A percentile compares a stretch with the other conserved stretches of the same genome.
Evolutionary conservation across 2,113 vertebrate genomes (phyloP).

Genomic region (Fulmarus glacialis): DNA sequence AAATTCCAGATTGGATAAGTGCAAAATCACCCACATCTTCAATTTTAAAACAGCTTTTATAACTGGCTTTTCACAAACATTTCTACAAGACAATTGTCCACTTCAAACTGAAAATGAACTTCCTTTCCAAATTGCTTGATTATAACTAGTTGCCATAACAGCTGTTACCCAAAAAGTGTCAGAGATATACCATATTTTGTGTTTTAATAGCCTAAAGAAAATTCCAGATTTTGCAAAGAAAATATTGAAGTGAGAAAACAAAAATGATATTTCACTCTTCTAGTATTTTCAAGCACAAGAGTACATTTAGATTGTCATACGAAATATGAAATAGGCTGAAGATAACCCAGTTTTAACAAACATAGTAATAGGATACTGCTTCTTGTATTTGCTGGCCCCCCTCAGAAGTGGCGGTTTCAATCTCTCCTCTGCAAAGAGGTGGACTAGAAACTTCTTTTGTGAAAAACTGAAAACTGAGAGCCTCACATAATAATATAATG

Average conservation of each 20-base stretch:
- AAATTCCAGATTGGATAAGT: background rate
- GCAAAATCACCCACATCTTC: conserved; percentile 6
- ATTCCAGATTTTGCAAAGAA: background rate
- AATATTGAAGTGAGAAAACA: background rate
- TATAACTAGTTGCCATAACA: background rate
- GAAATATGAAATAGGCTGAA: background rate
- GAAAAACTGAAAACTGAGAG: background rate
- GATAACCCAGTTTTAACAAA: background rate
- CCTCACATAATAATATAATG: background rate
- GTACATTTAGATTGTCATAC: background rate
- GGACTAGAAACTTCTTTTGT: background rate
- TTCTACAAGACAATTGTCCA: background rate
- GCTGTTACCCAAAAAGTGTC: background rate
- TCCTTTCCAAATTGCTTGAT: background rate
- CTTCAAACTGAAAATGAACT: background rate
- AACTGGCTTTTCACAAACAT: background rate
- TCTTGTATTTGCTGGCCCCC: background rate
- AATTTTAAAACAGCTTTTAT: conserved; percentile 5
- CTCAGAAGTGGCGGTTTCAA: background rate
- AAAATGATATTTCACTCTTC: background rate
- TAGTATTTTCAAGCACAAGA: background rate
- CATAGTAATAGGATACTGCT: background rate
- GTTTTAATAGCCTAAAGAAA: background rate
- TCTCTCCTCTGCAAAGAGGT: background rate
- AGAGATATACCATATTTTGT: background rate